Conservation (phyloP, 2,797 vertebrate species). For the Eulemur rubriventer region DNA sequence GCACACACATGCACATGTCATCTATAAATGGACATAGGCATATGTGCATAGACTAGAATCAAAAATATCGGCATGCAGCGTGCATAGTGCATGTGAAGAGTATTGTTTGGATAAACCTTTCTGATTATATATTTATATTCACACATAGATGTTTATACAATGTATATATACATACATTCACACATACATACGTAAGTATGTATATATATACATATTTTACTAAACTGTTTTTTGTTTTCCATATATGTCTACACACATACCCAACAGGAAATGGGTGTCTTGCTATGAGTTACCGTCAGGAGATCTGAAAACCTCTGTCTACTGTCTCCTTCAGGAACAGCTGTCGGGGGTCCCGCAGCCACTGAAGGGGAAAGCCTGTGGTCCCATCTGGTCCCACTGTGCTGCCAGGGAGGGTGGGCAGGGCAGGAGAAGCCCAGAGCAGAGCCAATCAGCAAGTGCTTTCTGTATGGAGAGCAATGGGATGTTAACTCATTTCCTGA, state of each 20-base stretch:
- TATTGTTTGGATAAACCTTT: not conserved
- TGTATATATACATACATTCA: not conserved
- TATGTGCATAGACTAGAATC: rapidly evolving
- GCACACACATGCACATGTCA: rapidly evolving
- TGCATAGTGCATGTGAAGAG: rapidly evolving
- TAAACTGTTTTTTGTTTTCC: not conserved
- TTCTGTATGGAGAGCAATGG: not conserved
- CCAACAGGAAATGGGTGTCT: not conserved
- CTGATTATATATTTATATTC: not conserved
- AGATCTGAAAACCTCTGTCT: not conserved
- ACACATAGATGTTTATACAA: not conserved
- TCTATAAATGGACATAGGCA: rapidly evolving
- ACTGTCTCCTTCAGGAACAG: not conserved
- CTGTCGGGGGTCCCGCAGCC: not conserved
- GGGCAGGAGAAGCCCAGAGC: not conserved
- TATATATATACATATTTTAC: not conserved
- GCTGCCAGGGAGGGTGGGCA: not conserved
- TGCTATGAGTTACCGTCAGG: not conserved
- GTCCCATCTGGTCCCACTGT: rapidly evolving
- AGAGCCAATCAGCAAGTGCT: not conserved
- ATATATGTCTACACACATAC: not conserved
- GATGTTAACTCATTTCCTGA: not conserved
- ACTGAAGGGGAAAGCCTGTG: rapidly evolving
- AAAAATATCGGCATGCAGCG: rapidly evolving
- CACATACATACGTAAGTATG: too few species aligned